phyloP scores from a whole-genome alignment of 2,888 invertebrate genomes.

The Creontiades dilutus region DNA sequence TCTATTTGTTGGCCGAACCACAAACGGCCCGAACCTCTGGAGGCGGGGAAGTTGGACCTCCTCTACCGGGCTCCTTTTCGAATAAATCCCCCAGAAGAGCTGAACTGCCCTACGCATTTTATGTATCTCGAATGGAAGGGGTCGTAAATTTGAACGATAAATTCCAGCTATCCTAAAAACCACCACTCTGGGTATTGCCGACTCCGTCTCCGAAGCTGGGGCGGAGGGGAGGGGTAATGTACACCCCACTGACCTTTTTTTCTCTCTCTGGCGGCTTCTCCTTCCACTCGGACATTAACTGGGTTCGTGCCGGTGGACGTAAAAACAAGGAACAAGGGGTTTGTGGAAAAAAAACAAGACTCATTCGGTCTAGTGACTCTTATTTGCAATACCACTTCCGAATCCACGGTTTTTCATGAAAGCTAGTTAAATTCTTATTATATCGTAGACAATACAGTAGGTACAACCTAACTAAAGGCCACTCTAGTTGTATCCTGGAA shows the following conservation, averaged over 20 bases:
- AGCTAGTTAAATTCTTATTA: too few species aligned
- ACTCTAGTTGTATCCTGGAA: too few species aligned
- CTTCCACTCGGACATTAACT: background rate
- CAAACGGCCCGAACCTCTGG: conserved; percentile 44
- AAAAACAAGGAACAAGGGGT: conserved; percentile 48
- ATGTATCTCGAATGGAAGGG: conserved; percentile 62
- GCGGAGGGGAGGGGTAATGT: background rate
- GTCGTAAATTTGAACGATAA: conserved; percentile 61
- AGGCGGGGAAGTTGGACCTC: conserved; percentile 13
- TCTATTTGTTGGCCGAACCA: conserved; percentile 50
- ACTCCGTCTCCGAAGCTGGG: background rate
- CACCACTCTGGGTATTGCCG: background rate
- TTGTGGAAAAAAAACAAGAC: background rate
- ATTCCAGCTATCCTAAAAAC: conserved; percentile 53
- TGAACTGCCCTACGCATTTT: conserved; percentile 62
- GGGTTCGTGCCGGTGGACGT: background rate
- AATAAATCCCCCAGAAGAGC: conserved; percentile 51
- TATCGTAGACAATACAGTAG: too few species aligned
- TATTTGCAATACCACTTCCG: background rate
- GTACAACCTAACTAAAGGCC: too few species aligned
- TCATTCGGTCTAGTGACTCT: background rate
- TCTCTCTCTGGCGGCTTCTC: background rate
- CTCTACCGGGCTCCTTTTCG: background rate
- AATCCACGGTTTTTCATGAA: too few species aligned
- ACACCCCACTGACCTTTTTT: conserved; percentile 29